These are phyloP conservation scores for Clamator glandarius DNA, from an alignment of 2,797 vertebrate species.

Conservation along the genomic window DNA sequence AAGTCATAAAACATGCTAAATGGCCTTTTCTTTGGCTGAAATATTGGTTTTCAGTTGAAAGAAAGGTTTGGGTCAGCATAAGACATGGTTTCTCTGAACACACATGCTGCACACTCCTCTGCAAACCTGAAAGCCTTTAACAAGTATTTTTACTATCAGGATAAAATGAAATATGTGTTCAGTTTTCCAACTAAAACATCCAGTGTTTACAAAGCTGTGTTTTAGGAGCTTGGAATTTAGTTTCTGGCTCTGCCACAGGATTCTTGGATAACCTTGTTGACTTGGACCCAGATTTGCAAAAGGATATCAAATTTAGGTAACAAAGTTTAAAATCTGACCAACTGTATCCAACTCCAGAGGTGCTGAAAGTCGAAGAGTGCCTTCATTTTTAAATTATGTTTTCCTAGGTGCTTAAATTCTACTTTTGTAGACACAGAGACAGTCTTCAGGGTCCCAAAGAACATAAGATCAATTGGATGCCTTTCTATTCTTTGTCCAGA, in stretches of 20 bases:
- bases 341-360: not conserved
- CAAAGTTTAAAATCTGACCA: not conserved
- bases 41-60: not conserved
- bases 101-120: not conserved
- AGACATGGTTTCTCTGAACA: not conserved
- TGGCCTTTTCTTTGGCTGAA: not conserved
- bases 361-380: not conserved
- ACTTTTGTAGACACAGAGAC: not conserved
- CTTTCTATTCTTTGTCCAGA: not conserved
- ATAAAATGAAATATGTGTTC: conserved; percentile 23
- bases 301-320: not conserved
- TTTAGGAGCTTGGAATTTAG: not conserved
- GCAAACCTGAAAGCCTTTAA: not conserved
- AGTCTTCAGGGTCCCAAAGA: not conserved
- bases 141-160: not conserved
- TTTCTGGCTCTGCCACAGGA: conserved; percentile 1
- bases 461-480: not conserved
- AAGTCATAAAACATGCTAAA: not conserved
- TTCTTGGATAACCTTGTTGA: not conserved
- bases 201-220: not conserved
- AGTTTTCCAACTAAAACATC: conserved; percentile 21
- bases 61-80: not conserved
- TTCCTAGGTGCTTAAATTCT: not conserved
- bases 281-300: not conserved
- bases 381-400: not conserved